phyloP scores from a whole-genome alignment of 2,113 vertebrate genomes.

The Dryoscopus gambensis region DNA sequence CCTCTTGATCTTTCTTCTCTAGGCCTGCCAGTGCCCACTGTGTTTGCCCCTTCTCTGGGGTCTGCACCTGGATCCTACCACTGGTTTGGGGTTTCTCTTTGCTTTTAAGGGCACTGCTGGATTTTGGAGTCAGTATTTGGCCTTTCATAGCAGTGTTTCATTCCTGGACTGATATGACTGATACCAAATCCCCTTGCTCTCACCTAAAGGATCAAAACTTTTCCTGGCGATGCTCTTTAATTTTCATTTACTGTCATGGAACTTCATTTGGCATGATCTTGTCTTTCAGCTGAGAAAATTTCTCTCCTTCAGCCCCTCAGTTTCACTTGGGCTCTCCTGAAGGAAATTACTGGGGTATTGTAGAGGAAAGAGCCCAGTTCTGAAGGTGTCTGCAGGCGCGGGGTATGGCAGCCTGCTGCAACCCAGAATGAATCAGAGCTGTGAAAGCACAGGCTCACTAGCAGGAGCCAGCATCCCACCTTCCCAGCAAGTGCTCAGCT shows the following conservation, averaged over 20 bases:
- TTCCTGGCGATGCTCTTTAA: not conserved
- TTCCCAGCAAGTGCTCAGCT: not conserved
- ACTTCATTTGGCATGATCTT: not conserved
- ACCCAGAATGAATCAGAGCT: conserved; percentile 27
- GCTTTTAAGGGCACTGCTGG: not conserved
- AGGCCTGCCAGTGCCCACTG: not conserved
- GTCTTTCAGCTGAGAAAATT: not conserved
- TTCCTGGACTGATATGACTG: not conserved
- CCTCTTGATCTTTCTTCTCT: not conserved
- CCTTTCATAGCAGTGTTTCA: not conserved
- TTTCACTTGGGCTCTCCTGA: not conserved
- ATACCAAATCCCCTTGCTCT: not conserved
- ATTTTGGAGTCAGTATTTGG: not conserved
- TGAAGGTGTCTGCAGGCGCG: not conserved
- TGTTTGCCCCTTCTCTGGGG: not conserved
- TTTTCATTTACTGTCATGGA: not conserved
- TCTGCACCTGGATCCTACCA: not conserved
- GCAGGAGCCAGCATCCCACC: not conserved
- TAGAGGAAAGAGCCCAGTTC: not conserved
- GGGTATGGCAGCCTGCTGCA: not conserved
- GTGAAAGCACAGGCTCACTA: not conserved
- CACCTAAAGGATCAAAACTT: not conserved
- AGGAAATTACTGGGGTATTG: not conserved
- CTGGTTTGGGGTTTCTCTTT: not conserved
- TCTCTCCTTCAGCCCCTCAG: not conserved